phyloP scores from a whole-genome alignment of 2,797 vertebrate genomes.

The Melanotaenia pygmaea region DNA sequence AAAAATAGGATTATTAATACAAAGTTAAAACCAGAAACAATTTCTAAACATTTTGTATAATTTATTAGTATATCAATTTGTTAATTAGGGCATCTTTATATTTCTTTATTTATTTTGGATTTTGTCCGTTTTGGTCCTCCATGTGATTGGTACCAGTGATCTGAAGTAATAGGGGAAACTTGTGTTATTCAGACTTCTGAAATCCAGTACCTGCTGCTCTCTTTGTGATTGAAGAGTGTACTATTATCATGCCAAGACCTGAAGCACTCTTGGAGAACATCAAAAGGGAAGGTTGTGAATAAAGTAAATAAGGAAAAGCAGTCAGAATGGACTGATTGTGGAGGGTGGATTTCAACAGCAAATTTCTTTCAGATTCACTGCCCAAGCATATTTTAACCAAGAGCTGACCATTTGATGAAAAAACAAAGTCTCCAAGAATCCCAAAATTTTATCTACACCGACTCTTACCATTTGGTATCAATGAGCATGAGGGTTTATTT shows the following conservation, averaged over 20 bases:
- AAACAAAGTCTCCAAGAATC: background rate
- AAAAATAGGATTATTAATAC: too few relatives aligned
- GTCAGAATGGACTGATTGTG: background rate
- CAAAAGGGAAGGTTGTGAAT: background rate
- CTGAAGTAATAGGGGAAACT: background rate
- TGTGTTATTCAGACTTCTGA: slow-evolving; percentile 2
- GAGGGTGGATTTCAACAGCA: background rate
- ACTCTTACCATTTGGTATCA: background rate
- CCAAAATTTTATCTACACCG: background rate
- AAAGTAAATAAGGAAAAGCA: background rate
- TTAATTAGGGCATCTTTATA: too few relatives aligned
- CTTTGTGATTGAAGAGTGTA: background rate
- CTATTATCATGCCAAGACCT: slow-evolving; percentile 2
- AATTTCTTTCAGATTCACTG: background rate
- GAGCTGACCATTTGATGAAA: background rate
- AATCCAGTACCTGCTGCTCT: background rate
- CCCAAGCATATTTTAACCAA: background rate
- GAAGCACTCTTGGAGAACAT: background rate
- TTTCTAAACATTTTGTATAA: too few relatives aligned
- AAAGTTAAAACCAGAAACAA: too few relatives aligned
- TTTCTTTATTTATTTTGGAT: too few relatives aligned
- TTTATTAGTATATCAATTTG: too few relatives aligned
- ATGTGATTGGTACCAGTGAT: background rate
- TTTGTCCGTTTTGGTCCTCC: too few relatives aligned
- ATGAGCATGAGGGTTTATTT: background rate